A percentile compares a stretch with the other conserved stretches of the same genome.
These are phyloP conservation scores for Leptinotarsa lineolata DNA, from an alignment of 1,140 invertebrate species.

Conservation along the genomic window DNA sequence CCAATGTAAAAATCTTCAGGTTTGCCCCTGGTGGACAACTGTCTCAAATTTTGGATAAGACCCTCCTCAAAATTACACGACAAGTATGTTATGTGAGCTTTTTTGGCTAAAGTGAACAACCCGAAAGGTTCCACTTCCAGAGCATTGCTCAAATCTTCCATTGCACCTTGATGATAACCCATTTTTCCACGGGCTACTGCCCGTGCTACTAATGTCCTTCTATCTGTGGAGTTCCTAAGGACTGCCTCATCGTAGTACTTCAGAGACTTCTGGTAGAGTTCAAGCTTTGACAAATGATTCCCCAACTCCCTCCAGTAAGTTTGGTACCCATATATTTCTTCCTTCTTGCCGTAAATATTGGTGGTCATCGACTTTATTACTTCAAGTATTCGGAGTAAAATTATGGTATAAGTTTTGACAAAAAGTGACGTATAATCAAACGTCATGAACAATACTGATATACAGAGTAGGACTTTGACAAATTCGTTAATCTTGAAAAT, in stretches of 20 bases:
- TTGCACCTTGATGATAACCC: conserved; percentile 58
- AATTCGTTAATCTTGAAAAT: too few relatives aligned
- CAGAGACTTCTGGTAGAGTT: conserved; percentile 43
- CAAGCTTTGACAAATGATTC: conserved; percentile 55
- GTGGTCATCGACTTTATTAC: background rate
- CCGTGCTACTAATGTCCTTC: conserved; percentile 58
- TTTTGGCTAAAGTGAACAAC: conserved; percentile 59
- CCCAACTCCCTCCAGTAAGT: conserved; percentile 60
- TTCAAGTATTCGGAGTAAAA: too few relatives aligned
- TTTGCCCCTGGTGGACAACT: conserved; percentile 55
- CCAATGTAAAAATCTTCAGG: conserved; percentile 62
- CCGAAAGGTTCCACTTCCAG: conserved; percentile 57
- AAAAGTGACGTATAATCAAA: too few relatives aligned
- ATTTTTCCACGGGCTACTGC: conserved; percentile 59
- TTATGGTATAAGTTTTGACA: too few relatives aligned
- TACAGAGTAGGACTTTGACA: too few relatives aligned
- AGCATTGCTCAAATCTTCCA: conserved; percentile 59
- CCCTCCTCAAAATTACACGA: conserved; percentile 63
- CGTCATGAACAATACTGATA: too few relatives aligned
- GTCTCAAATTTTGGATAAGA: conserved; percentile 59
- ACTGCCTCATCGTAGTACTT: conserved; percentile 59
- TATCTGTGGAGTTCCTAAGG: conserved; percentile 56
- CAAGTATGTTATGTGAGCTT: conserved; percentile 59
- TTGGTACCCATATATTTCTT: conserved; percentile 59
- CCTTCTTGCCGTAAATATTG: conserved; percentile 48